Evolutionary conservation across 2,797 vertebrate genomes (phyloP).

Genomic region (Cyclura pinguis): DNA sequence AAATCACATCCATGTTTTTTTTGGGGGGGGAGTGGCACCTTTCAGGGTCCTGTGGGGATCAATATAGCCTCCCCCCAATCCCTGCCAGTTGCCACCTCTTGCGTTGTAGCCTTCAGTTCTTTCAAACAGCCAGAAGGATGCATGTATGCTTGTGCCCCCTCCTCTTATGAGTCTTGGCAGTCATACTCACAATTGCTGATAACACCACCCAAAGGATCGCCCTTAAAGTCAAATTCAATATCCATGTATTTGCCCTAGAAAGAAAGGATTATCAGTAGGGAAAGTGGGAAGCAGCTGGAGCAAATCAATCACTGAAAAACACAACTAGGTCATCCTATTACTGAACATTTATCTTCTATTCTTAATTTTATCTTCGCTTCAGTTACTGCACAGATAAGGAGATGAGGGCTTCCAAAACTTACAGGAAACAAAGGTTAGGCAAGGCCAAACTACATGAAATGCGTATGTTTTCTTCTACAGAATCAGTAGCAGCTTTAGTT

Average conservation of each 20-base stretch:
- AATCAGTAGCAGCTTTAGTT: not conserved
- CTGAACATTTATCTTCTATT: not conserved
- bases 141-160: not conserved
- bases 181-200: constrained; percentile 83
- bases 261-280: not conserved
- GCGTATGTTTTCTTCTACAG: not conserved
- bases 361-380: not conserved
- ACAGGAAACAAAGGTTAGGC: not conserved
- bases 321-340: too few relatives aligned
- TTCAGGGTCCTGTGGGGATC: too few relatives aligned
- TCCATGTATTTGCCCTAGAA: constrained; percentile 86
- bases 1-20: too few relatives aligned
- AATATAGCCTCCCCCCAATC: too few relatives aligned
- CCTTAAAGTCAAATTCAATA: constrained; percentile 86
- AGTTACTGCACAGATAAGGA: not conserved
- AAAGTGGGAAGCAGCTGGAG: constrained; percentile 26
- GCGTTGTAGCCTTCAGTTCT: not conserved
- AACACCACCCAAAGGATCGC: constrained; percentile 82
- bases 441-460: not conserved
- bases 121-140: not conserved
- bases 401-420: not conserved
- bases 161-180: rapidly evolving
- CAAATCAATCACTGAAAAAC: not conserved
- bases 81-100: not conserved
- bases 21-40: too few relatives aligned